These are phyloP conservation scores for Neoscelio sp. DNA, from an alignment of 2,888 invertebrate genomes.

Conservation along the genomic window DNA sequence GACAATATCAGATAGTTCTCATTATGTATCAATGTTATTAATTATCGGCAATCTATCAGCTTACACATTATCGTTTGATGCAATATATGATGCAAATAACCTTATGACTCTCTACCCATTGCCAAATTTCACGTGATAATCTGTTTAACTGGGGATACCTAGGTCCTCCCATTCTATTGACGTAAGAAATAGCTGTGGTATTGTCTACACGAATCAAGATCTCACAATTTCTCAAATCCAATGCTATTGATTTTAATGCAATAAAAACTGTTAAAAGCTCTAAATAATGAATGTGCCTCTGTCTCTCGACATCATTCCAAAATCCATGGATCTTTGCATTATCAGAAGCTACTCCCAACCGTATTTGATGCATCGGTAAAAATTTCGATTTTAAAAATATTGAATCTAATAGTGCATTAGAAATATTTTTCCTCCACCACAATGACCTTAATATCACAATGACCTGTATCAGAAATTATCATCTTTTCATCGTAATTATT, in stretches of 20 bases:
- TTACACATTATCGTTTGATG: too few relatives aligned
- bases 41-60: too few relatives aligned
- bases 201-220: slow-evolving; percentile 63
- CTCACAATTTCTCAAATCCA: slow-evolving; percentile 27
- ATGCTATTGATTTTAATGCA: slow-evolving; percentile 18
- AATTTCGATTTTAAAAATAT: slow-evolving; percentile 10
- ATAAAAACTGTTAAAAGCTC: slow-evolving; percentile 53
- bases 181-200: slow-evolving; percentile 28
- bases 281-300: slow-evolving; percentile 61
- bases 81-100: slow-evolving; percentile 32
- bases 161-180: slow-evolving; percentile 26
- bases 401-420: background rate
- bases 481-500: slow-evolving; percentile 48
- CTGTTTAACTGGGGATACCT: slow-evolving; percentile 2
- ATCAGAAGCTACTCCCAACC: too few relatives aligned
- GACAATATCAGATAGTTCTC: too few relatives aligned
- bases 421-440: slow-evolving; percentile 55
- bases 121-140: slow-evolving; percentile 21
- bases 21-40: too few relatives aligned
- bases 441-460: slow-evolving; percentile 25
- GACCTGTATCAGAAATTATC: slow-evolving; percentile 21
- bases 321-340: background rate
- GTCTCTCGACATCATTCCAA: slow-evolving; percentile 40
- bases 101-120: slow-evolving; percentile 21
- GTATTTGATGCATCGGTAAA: slow-evolving; percentile 12